Percentiles rank a stretch among this genome's conserved stretches.
Evolutionary conservation across 2,797 vertebrate genomes (phyloP).

Genomic region (Melanotaenia trifasciata): DNA sequence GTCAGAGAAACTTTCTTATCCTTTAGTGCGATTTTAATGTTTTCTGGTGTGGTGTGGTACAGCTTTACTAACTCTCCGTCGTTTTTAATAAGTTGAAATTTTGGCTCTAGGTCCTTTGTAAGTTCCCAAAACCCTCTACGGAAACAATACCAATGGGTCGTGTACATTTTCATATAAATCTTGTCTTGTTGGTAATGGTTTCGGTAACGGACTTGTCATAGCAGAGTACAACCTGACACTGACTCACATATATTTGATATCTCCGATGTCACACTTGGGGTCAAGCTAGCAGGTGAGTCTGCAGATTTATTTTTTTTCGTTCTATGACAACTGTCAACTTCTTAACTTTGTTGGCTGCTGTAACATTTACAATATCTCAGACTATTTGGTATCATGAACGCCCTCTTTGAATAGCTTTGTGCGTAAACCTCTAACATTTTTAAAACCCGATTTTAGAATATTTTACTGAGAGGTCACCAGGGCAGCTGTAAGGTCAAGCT

Average conservation of each 20-base stretch:
- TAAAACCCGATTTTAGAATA: background rate
- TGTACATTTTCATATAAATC: background rate
- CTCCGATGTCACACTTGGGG: no score
- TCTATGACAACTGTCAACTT: background rate
- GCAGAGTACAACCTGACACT: background rate
- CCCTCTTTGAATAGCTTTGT: background rate
- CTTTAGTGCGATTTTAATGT: background rate
- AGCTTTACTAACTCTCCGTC: background rate
- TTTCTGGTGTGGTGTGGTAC: background rate
- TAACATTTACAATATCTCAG: background rate
- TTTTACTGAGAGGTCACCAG: background rate
- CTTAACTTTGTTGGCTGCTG: background rate
- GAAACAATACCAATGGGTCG: background rate
- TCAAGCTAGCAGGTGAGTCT: no score
- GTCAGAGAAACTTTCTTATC: background rate
- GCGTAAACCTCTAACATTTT: background rate
- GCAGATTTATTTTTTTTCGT: background rate
- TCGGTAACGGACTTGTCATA: background rate
- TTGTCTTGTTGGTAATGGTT: background rate
- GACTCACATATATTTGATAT: no score
- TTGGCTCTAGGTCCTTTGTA: background rate
- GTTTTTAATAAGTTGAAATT: background rate
- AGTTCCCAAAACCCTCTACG: background rate
- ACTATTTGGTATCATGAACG: background rate
- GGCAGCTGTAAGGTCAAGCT: no score